These are phyloP conservation scores for Perca flavescens DNA, from an alignment of 2,113 vertebrate species.

Conservation along the genomic window DNA sequence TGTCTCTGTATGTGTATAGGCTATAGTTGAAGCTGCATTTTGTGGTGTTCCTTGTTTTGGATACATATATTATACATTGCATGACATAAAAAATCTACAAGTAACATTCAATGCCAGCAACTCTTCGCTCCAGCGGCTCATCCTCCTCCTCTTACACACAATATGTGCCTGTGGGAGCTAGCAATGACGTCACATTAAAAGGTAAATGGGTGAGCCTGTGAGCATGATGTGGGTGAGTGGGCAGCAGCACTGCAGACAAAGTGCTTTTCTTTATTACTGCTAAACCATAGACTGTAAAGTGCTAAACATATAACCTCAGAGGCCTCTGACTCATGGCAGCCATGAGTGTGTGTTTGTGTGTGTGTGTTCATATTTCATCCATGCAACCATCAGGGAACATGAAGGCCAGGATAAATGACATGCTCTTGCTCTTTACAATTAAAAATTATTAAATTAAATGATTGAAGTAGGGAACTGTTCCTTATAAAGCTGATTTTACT, in stretches of 20 bases:
- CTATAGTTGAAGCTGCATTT: not conserved
- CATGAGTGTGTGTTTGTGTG: not conserved
- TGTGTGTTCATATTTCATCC: constrained; percentile 1
- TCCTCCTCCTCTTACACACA: constrained; percentile 28
- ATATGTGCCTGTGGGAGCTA: constrained; percentile 11
- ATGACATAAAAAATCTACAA: constrained; percentile 16
- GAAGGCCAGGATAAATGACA: not conserved
- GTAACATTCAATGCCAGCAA: constrained; percentile 17
- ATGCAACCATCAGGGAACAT: not conserved
- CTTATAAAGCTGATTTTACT: not conserved
- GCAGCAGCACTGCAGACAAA: constrained; percentile 48
- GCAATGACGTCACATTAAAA: constrained; percentile 47
- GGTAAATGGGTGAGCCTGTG: constrained; percentile 45
- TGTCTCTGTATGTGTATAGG: not conserved
- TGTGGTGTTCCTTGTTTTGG: not conserved
- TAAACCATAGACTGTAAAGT: not conserved
- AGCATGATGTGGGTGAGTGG: constrained; percentile 56
- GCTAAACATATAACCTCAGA: constrained; percentile 41
- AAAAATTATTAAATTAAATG: not conserved
- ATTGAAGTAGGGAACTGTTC: not conserved
- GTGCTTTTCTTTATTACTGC: constrained; percentile 54
- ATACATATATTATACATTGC: not conserved
- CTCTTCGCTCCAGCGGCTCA: constrained; percentile 16
- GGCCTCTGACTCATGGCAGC: constrained; percentile 2
- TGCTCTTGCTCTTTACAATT: not conserved